Evolutionary conservation across 35 echinoderm and acorn worm species (phyloP).

Genomic region (Holothuria glaberrima): DNA sequence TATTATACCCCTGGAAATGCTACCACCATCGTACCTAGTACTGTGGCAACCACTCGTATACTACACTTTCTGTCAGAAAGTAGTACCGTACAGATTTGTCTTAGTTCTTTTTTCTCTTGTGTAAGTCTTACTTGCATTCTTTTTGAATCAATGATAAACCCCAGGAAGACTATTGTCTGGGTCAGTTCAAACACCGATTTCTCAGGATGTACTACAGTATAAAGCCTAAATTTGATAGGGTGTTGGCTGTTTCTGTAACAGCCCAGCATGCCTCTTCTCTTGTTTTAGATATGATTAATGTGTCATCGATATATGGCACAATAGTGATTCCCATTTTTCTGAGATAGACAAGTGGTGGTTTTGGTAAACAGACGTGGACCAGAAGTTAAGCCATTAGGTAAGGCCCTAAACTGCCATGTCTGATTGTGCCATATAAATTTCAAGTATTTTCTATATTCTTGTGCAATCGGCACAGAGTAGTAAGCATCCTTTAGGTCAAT

Average conservation of each 20-base stretch:
- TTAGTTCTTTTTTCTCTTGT: neutral
- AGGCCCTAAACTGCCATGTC: conserved; percentile 40
- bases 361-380: conserved; percentile 58
- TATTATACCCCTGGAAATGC: conserved; percentile 48
- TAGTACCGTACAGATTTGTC: neutral
- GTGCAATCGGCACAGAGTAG: conserved; percentile 42
- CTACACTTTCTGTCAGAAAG: neutral
- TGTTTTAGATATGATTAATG: neutral
- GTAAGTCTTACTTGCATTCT: conserved; percentile 16
- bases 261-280: neutral
- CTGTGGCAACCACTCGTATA: neutral
- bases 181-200: conserved; percentile 56
- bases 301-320: conserved; percentile 49
- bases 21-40: conserved; percentile 1
- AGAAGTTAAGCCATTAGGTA: conserved; percentile 54
- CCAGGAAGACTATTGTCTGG: conserved; percentile 47
- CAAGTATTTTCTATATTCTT: conserved; percentile 56
- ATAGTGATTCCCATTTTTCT: conserved; percentile 37
- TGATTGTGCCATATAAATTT: conserved; percentile 41
- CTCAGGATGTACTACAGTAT: conserved; percentile 43
- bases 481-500: conserved; percentile 71
- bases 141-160: conserved; percentile 29
- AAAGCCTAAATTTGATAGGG: conserved; percentile 27
- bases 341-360: conserved; percentile 46
- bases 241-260: neutral